Evolutionary conservation across 1,140 invertebrate genomes (phyloP), one percentile per base, ranked within the genome.

Genomic region (Vollenhovia emeryi): DNA sequence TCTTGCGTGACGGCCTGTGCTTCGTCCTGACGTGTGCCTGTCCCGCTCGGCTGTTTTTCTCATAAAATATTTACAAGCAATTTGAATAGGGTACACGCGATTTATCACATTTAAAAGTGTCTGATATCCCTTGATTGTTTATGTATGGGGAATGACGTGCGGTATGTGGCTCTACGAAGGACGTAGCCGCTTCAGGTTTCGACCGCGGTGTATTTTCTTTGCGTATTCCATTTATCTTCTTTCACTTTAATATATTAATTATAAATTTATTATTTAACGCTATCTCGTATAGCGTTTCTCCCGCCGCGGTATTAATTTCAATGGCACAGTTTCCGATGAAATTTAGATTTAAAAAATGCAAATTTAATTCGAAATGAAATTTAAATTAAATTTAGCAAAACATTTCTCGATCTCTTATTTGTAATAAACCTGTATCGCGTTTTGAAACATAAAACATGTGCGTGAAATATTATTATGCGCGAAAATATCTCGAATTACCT

Each of bases 251-350:
- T 36, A n/a, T 24, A 36, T 50, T 79, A 68, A 36, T 66, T 52
- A 68, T 79, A 79, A 64, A 66, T 76, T 62, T 30, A 66, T 52
- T 79, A 68, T 79, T 68, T 79, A 68, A 79, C 30, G 60, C 30
- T 50, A 50, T 33, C 30, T 78, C 43, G n/a, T 27, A 7, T 68
- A 50, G 3, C 60, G 40, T 79, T 36, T 50, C n/a, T n/a, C 9
- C 8, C 13, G 43, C 13, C 13, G 45, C 9, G 18, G 11, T 36
- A 50, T 66, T 66, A 66, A 78, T 78, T 78, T 50, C 75, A 30
- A 48, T 50, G 30, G 13, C 11, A n/a, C 60, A 68, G 8, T 68
- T 50, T 27, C 43, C 30, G 18, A 8, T 68, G 9, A 79, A 68
- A 66, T 50, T 79, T 24, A 79, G 48, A 68, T 66, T 50, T 45